phyloP scores from a whole-genome alignment of 2,113 vertebrate species.

The Otocyon megalotis region DNA sequence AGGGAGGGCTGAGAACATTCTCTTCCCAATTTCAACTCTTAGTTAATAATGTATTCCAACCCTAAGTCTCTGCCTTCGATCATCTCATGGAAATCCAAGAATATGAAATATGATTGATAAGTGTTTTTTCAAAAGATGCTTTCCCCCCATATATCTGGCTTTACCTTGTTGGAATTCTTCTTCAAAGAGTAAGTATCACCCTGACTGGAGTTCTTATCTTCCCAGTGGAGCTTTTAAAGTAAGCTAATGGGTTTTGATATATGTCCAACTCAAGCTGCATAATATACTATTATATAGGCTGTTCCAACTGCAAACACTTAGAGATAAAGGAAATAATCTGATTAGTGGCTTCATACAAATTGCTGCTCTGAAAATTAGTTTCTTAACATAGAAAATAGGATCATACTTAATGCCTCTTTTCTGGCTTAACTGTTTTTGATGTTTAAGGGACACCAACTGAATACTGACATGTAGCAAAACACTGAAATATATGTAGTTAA shows the following conservation, averaged over 20 bases:
- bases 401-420: constrained; percentile 38
- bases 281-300: not conserved
- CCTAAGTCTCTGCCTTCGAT: not conserved
- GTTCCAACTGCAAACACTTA: constrained; percentile 58
- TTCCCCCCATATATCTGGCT: constrained; percentile 49
- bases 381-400: constrained; percentile 69
- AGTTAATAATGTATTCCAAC: not conserved
- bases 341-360: constrained; percentile 68
- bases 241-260: constrained; percentile 66
- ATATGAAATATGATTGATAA: constrained; percentile 4
- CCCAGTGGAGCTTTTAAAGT: constrained; percentile 55
- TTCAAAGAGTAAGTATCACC: constrained; percentile 64
- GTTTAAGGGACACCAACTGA: not conserved
- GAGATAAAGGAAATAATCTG: constrained; percentile 66
- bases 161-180: constrained; percentile 71
- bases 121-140: not conserved
- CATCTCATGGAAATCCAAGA: constrained; percentile 4
- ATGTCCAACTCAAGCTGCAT: not conserved
- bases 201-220: constrained; percentile 62
- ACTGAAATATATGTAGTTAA: not conserved
- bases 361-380: constrained; percentile 53
- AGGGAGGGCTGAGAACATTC: not conserved
- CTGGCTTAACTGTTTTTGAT: constrained; percentile 47
- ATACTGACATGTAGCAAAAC: constrained; percentile 43
- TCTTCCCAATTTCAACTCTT: not conserved